Evolutionary conservation across 1,140 invertebrate genomes (phyloP).

Genomic region (Drosophila bifasciata): DNA sequence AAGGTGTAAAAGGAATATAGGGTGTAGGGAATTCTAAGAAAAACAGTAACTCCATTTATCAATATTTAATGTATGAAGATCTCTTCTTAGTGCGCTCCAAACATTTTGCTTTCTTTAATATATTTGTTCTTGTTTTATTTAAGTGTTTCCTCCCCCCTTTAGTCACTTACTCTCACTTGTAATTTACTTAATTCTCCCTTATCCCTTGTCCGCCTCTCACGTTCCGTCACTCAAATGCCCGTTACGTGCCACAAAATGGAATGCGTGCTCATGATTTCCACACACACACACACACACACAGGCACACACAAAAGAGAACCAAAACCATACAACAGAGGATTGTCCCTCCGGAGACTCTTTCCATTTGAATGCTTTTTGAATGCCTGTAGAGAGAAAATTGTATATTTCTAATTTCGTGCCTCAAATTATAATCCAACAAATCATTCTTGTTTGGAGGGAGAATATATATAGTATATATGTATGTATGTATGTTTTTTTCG

Average conservation of each 20-base stretch:
- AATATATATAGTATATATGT: background rate
- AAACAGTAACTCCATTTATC: conserved; percentile 5
- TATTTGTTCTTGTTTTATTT: background rate
- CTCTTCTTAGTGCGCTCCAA: too few species aligned
- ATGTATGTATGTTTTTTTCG: background rate
- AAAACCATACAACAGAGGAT: conserved; percentile 22
- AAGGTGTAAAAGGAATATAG: background rate
- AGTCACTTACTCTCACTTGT: too few species aligned
- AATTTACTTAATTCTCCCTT: conserved; percentile 36
- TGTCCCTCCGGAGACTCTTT: conserved; percentile 26
- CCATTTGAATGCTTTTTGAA: conserved; percentile 19
- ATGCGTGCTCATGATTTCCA: conserved; percentile 58
- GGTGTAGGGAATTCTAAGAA: too few species aligned
- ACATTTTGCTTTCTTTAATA: background rate
- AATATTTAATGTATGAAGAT: background rate
- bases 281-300: conserved; percentile 11
- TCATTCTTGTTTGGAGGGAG: conserved; percentile 16
- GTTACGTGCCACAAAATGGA: conserved; percentile 44
- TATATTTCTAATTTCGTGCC: conserved; percentile 17
- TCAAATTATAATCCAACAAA: conserved; percentile 22
- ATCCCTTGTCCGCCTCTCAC: conserved; percentile 19
- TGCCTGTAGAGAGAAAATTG: conserved; percentile 12
- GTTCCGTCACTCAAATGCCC: conserved; percentile 41
- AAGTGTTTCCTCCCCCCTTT: conserved; percentile 5
- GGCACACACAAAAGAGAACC: background rate